Base-by-base conservation (phyloP, 2,113 vertebrate genomes). In the Gallinago undulata region DNA sequence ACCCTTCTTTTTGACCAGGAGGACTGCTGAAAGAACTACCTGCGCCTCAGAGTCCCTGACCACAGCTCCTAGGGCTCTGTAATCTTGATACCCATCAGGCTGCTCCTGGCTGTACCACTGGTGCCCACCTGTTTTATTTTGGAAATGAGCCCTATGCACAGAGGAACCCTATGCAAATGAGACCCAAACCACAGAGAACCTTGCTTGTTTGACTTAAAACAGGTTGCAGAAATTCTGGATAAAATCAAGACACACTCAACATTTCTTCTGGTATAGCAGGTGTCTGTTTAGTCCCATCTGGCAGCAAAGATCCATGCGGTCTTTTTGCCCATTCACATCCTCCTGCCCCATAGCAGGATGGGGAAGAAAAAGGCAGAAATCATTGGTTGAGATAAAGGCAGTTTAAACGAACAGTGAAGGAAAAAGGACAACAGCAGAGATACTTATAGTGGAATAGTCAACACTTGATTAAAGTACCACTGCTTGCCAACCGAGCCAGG, bases 151-250 rank as follows among this genome's bases (percentile, higher is more conserved):
- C n/a, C 33, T 37, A 7, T 63, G 67, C 67, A 57, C 70, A 73
- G 35, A 86, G 79, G 37, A 92, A 56, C 56, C 77, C 12, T 30
- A 83, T 2, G 6, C 31, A 89, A 74, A 88, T 78, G 55, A 92
- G 72, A 90, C 79, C 7, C 60, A 92, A 93, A 48, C 43, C 19
- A 48, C 48, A 72, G 93, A 70, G 30, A 78, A 84, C 66, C 79
- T 87, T 91, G 47, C 45, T 77, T 96, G 11, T 24, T 73, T 87
- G 86, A 72, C 88, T 94, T 84, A 85, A 67, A 89, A 73, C 33
- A 83, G 8, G 47, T 73, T 91, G 28, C 70, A 95, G 87, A 95
- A 97, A 96, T 95, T 70, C 70, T 88, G 47, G 35, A 43, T 92
- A 74, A 97, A 97, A 96, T 92, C 81, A 91, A 67, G 76, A 73